Percentiles rank a stretch among this genome's conserved stretches.
Evolutionary conservation across 2,797 vertebrate species (phyloP).

Genomic region (Aphelocoma californica): DNA sequence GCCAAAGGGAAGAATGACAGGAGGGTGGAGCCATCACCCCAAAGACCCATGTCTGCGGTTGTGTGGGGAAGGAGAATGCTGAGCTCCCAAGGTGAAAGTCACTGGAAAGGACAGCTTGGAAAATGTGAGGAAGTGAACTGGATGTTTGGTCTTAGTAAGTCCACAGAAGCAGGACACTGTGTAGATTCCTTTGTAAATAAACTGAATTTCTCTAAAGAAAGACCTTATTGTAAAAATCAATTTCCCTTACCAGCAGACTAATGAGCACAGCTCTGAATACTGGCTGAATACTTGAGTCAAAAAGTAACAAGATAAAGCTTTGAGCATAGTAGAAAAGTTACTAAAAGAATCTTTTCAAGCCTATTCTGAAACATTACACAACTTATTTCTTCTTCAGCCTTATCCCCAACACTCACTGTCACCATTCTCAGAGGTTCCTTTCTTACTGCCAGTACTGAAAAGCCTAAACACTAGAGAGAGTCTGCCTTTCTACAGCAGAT

Average conservation of each 20-base stretch:
- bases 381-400: background rate
- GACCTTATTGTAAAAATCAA: background rate
- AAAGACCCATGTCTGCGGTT: background rate
- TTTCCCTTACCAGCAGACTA: background rate
- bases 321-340: background rate
- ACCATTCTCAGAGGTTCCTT: background rate
- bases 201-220: background rate
- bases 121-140: background rate
- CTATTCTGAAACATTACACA: background rate
- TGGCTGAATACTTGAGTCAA: background rate
- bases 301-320: slow-evolving; percentile 6
- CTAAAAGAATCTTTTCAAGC: slow-evolving; percentile 24
- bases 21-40: background rate
- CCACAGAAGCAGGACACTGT: background rate
- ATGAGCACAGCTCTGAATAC: background rate
- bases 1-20: background rate
- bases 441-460: background rate
- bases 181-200: slow-evolving; percentile 7
- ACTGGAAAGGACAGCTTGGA: background rate
- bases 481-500: background rate
- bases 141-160: background rate
- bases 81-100: background rate
- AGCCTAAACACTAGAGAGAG: background rate
- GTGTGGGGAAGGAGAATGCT: background rate
- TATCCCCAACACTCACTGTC: background rate